Evolutionary conservation across 2,888 invertebrate genomes (phyloP), one percentile per base, ranked within the genome.

Genomic region (Cyaniris semiargus): DNA sequence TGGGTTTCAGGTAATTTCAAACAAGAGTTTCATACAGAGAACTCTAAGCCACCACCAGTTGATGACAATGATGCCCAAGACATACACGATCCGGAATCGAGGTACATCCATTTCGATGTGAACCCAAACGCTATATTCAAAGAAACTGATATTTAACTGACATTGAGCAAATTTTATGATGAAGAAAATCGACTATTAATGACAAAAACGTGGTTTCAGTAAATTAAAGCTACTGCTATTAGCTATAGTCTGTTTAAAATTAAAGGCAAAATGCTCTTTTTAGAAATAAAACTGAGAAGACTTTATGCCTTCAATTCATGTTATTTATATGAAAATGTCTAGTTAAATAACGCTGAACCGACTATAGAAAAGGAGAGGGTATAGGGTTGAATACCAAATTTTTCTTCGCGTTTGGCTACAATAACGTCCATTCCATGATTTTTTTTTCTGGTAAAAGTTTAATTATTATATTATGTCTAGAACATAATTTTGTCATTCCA

Each of bases 11-110:
- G 94, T 70, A 94, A 93, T 77, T 92, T 89, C 78, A 90, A 92
- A 1, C 93, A 93, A 76, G 94, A 94, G 80, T 89, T 85, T 76
- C 91, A 92, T 81, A 87, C 90, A 0, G 94, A 94, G 81, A 86
- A 88, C 0, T 90, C 92, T n/a, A 92, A 91, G 76, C 58, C 77
- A 3, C 56, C 77, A 27, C 27, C 77, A 18, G 88, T 89, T 79
- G 83, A 84, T 75, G 90, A 89, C 77, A 81, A 85, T 0, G 94
- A 92, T 53, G 90, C 90, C 0, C 83, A 83, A 0, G 90, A 91
- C 27, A 66, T 18, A 66, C 66, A 27, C 0, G 82, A 85, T 4
- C 77, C 85, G 0, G 92, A 90, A 27, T 85, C 91, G 0, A 86
- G 94, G 48, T 94, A 89, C 84, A 93, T 94, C 78, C 93, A 93